These are phyloP conservation scores for Coreius guichenoti DNA, from an alignment of 2,797 vertebrate genomes.

Conservation along the genomic window DNA sequence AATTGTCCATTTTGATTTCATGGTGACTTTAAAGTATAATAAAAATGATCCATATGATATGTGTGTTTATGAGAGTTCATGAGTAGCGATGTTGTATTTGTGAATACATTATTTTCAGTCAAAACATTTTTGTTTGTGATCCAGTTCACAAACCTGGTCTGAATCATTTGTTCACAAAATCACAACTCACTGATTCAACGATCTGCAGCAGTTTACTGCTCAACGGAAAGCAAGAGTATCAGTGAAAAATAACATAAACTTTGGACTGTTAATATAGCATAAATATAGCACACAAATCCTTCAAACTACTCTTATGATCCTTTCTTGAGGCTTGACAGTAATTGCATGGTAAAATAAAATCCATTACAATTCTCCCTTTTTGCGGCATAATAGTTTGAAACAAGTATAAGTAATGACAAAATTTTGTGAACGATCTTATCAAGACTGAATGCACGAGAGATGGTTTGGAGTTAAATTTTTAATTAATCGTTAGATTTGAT, in stretches of 20 bases:
- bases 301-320: neutral
- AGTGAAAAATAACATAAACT: neutral
- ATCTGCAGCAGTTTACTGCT: neutral
- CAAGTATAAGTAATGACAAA: neutral
- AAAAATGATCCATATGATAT: neutral
- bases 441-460: conserved; percentile 5
- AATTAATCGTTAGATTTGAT: conserved; percentile 27
- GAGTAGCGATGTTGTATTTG: neutral
- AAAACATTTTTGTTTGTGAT: neutral
- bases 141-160: neutral
- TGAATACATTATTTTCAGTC: neutral
- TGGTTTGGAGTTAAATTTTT: neutral
- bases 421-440: neutral
- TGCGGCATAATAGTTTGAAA: neutral
- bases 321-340: neutral
- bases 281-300: neutral
- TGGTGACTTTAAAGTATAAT: neutral
- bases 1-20: neutral
- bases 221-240: neutral
- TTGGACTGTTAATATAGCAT: neutral
- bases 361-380: neutral
- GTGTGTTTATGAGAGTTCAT: neutral
- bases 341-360: neutral
- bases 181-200: neutral
- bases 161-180: neutral